Percentiles rank a stretch among this genome's conserved stretches.
These are phyloP conservation scores for Carpatolechia fugitivella DNA, from an alignment of 2,888 invertebrate species.

Conservation along the genomic window DNA sequence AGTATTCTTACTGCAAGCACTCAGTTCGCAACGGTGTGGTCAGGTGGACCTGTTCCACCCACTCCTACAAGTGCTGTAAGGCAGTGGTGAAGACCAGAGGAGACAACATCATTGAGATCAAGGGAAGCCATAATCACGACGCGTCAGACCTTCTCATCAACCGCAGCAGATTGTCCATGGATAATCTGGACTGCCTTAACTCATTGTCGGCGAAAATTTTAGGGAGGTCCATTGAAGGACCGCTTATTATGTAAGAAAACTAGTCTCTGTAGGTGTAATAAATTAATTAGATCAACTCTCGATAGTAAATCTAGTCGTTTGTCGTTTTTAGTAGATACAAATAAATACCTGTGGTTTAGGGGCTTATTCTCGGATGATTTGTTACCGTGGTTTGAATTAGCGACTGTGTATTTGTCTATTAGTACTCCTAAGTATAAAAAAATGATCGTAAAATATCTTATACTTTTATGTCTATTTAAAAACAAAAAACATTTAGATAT, in stretches of 20 bases:
- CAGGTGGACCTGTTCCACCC: slow-evolving; percentile 70
- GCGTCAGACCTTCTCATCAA: slow-evolving; percentile 59
- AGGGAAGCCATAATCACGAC: slow-evolving; percentile 65
- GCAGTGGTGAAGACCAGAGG: slow-evolving; percentile 65
- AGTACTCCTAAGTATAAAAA: too few relatives aligned
- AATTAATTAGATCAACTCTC: too few relatives aligned
- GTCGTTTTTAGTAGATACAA: too few relatives aligned
- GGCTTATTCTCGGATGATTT: too few relatives aligned
- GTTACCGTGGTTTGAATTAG: too few relatives aligned
- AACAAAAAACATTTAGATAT: too few relatives aligned
- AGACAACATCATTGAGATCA: slow-evolving; percentile 54
- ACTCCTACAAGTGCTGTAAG: slow-evolving; percentile 67
- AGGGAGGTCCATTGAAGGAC: neutral
- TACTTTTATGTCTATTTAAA: too few relatives aligned
- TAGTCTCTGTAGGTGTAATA: too few relatives aligned
- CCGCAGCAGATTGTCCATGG: slow-evolving; percentile 25
- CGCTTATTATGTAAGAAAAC: neutral
- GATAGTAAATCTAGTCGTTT: too few relatives aligned
- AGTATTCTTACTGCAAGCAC: slow-evolving; percentile 65
- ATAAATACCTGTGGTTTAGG: too few relatives aligned
- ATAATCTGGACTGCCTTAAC: neutral
- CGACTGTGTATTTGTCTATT: too few relatives aligned
- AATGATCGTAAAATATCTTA: too few relatives aligned
- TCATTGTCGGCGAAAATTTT: neutral
- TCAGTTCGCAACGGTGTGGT: slow-evolving; percentile 53